Conservation (phyloP, 2,888 invertebrate genomes). For the Leptinotarsa juncta region DNA sequence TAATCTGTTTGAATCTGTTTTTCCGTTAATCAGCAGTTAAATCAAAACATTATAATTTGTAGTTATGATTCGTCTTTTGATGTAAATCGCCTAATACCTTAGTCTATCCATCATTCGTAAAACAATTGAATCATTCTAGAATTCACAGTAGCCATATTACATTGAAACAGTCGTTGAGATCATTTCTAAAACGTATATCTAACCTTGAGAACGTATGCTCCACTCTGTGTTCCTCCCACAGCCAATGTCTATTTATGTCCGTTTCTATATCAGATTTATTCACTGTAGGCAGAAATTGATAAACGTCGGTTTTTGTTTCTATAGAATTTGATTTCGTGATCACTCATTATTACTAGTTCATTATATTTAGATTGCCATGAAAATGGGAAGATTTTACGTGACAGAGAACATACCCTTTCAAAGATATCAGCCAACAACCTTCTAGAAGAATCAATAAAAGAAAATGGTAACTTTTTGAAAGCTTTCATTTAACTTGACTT, state of each 20-base stretch:
- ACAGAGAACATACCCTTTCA: no score
- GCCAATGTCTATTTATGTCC: conserved; percentile 4
- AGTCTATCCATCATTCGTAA: no score
- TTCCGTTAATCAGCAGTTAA: no score
- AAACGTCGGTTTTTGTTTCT: neutral
- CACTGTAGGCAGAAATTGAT: neutral
- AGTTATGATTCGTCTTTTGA: no score
- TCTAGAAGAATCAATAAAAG: no score
- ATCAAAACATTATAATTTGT: no score
- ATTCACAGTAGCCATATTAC: neutral
- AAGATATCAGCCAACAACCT: no score
- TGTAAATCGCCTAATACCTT: neutral
- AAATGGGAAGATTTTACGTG: no score
- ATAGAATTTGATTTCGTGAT: neutral
- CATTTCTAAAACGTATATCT: conserved; percentile 13
- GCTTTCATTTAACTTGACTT: no score
- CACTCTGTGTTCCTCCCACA: conserved; percentile 4
- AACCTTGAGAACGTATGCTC: neutral
- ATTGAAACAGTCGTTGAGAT: neutral
- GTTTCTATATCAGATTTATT: neutral
- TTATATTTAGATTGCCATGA: no score
- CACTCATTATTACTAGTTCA: neutral
- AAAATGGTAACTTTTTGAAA: no score
- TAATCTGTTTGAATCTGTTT: no score
- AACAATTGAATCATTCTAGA: neutral